A percentile compares a stretch with the other conserved stretches of the same genome.
These are phyloP conservation scores for Rhinolophus ferrumequinum DNA, from an alignment of 2,113 vertebrate genomes.

Conservation along the genomic window DNA sequence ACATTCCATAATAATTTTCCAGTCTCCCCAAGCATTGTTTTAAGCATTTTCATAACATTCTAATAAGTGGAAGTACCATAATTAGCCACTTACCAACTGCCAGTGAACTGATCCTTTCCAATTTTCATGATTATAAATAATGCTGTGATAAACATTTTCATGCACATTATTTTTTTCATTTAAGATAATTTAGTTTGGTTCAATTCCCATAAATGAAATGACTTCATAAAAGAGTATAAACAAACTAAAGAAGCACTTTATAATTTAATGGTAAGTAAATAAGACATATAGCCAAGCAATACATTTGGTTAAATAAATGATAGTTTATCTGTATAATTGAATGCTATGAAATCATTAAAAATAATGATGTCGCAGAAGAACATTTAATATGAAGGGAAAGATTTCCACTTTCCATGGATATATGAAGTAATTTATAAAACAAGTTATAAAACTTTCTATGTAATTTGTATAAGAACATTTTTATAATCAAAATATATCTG, in stretches of 20 bases:
- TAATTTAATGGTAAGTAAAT: slow-evolving; percentile 67
- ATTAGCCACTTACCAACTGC: slow-evolving; percentile 2
- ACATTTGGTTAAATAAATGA: slow-evolving; percentile 56
- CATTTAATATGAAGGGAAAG: slow-evolving; percentile 30
- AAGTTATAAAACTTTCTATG: slow-evolving; percentile 29
- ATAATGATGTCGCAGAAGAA: background rate
- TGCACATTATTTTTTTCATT: slow-evolving; percentile 26
- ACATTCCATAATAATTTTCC: background rate
- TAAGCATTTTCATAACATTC: slow-evolving; percentile 38
- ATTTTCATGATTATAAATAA: slow-evolving; percentile 61
- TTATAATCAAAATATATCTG: slow-evolving; percentile 8
- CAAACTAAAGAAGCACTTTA: slow-evolving; percentile 61
- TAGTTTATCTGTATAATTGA: slow-evolving; percentile 49
- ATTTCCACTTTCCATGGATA: background rate
- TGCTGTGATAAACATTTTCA: slow-evolving; percentile 40
- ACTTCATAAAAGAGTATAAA: slow-evolving; percentile 24
- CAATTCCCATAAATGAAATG: slow-evolving; percentile 54
- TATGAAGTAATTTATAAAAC: slow-evolving; percentile 49
- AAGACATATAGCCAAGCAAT: slow-evolving; percentile 37
- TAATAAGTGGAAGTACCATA: background rate
- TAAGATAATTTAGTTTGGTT: slow-evolving; percentile 58
- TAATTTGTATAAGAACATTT: slow-evolving; percentile 9
- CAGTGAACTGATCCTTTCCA: slow-evolving; percentile 28
- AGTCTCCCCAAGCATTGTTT: slow-evolving; percentile 35
- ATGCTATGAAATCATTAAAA: slow-evolving; percentile 43